Conservation (phyloP, 92 coral and sea anemone genomes). For the Galaxea fascicularis region DNA sequence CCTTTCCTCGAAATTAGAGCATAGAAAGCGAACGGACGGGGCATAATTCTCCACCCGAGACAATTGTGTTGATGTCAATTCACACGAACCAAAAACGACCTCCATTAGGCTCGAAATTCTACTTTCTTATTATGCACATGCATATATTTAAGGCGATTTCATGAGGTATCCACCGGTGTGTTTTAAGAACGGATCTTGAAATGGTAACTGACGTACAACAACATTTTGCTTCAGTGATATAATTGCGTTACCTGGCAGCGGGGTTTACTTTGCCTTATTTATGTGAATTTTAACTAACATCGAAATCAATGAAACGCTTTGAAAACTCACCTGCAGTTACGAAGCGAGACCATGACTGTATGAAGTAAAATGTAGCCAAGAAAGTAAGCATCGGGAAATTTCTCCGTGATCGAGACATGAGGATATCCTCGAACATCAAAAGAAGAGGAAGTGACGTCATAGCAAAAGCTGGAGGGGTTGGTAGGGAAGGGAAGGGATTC, state of each 20-base stretch:
- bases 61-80: too few relatives aligned
- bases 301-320: background rate
- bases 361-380: background rate
- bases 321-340: background rate
- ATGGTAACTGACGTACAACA: background rate
- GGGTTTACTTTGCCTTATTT: background rate
- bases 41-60: background rate
- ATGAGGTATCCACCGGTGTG: background rate
- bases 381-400: conserved; percentile 12
- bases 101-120: background rate
- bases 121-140: background rate
- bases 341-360: background rate
- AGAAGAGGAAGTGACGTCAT: background rate
- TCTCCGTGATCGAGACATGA: background rate
- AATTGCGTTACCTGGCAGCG: background rate
- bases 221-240: background rate
- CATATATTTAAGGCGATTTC: background rate
- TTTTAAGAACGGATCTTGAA: background rate
- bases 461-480: background rate
- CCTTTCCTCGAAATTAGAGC: background rate
- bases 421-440: background rate
- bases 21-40: background rate
- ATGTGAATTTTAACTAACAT: background rate
- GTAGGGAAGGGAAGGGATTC: background rate
- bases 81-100: background rate